These are phyloP conservation scores for Mechanitis mazaeus DNA, from an alignment of 2,888 invertebrate species.

Conservation along the genomic window DNA sequence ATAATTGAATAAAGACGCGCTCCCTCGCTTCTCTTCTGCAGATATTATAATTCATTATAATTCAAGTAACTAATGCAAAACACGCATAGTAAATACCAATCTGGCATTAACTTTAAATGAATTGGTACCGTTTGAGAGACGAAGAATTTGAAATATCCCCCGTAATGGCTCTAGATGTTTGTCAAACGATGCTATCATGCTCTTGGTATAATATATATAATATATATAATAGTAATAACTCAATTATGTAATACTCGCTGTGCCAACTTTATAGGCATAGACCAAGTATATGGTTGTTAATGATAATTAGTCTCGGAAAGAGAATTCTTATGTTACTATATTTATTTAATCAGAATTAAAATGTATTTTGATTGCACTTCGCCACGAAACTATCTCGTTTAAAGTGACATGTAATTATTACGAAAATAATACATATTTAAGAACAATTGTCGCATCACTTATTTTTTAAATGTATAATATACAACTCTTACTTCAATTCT, in stretches of 20 bases:
- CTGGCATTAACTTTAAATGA: slow-evolving; percentile 26
- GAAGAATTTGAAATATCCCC: slow-evolving; percentile 26
- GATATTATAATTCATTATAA: slow-evolving; percentile 16
- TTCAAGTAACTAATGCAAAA: slow-evolving; percentile 22
- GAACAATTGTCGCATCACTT: too few species aligned
- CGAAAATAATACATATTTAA: too few species aligned
- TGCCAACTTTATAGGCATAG: too few species aligned
- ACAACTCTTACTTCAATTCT: too few species aligned
- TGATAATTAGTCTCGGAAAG: not conserved
- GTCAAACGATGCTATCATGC: slow-evolving; percentile 23
- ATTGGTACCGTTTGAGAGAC: slow-evolving; percentile 19
- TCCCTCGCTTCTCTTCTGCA: slow-evolving; percentile 23
- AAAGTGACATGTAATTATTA: too few species aligned
- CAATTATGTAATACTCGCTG: slow-evolving; percentile 8
- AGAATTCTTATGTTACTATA: too few species aligned
- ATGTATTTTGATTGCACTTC: too few species aligned
- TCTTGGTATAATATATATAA: slow-evolving; percentile 12
- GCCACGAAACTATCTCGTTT: too few species aligned
- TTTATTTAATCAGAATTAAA: too few species aligned
- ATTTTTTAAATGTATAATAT: too few species aligned
- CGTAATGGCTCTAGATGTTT: slow-evolving; percentile 26
- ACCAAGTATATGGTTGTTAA: not conserved
- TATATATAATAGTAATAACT: slow-evolving; percentile 13
- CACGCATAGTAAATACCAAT: slow-evolving; percentile 25
- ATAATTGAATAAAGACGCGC: slow-evolving; percentile 60